phyloP scores from a whole-genome alignment of 2,113 vertebrate species.

The Nerophis ophidion region DNA sequence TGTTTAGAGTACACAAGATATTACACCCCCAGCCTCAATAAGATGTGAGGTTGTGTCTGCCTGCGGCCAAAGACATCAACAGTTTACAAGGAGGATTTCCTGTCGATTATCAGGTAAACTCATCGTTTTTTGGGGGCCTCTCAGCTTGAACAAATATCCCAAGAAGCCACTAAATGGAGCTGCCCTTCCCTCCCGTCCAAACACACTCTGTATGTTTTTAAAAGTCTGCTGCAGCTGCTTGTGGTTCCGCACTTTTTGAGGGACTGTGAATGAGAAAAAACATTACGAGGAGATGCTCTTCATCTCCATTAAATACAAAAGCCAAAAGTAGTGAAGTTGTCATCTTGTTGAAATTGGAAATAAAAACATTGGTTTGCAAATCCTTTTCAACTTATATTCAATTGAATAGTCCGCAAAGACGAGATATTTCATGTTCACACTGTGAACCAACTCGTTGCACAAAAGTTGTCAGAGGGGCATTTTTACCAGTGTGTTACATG shows the following conservation, averaged over 20 bases:
- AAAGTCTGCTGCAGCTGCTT: conserved; percentile 21
- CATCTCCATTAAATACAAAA: conserved; percentile 16
- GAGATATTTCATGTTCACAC: too few species aligned
- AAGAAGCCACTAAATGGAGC: conserved; percentile 8
- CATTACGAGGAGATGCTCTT: conserved; percentile 2
- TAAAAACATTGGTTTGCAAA: too few species aligned
- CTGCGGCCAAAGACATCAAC: conserved; percentile 55
- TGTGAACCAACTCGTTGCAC: too few species aligned
- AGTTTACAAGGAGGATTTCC: conserved; percentile 50
- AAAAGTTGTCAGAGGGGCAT: too few species aligned
- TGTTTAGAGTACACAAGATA: too few species aligned
- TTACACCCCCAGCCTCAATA: not conserved
- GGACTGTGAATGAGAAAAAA: conserved; percentile 7
- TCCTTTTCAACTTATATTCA: too few species aligned
- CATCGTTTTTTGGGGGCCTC: conserved; percentile 43
- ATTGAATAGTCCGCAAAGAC: too few species aligned
- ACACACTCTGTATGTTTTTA: conserved; percentile 16
- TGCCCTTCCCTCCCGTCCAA: not conserved
- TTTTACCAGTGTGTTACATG: too few species aligned
- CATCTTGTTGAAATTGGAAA: too few species aligned
- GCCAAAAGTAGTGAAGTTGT: too few species aligned
- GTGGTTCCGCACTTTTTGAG: conserved; percentile 1
- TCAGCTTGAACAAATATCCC: conserved; percentile 59
- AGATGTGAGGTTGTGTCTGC: conserved; percentile 11
- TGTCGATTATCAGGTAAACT: conserved; percentile 57